Conservation (phyloP, 37 sponge, comb jelly and placozoan genomes). For the Bolinopsis microptera region DNA sequence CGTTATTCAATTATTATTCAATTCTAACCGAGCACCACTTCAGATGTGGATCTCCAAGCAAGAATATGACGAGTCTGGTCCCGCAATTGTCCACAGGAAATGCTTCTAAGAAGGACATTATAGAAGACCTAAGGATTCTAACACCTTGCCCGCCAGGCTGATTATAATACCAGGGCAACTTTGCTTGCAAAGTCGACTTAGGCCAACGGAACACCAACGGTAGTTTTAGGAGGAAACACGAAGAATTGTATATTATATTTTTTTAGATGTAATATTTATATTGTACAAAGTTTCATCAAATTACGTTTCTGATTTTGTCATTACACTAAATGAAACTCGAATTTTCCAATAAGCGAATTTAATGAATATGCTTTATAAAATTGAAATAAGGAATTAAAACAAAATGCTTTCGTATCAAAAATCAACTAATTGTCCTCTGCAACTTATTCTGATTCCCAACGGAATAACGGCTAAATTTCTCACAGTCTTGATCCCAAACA, state of each 20-base stretch:
- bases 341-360: slow-evolving; percentile 37
- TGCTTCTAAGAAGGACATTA: slow-evolving; percentile 88
- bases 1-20: background rate
- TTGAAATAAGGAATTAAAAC: slow-evolving; percentile 3
- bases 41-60: slow-evolving; percentile 79
- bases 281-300: background rate
- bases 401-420: slow-evolving; percentile 28
- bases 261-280: background rate
- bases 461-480: background rate
- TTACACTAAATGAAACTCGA: background rate
- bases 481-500: background rate
- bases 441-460: background rate
- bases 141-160: background rate
- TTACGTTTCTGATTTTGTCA: background rate
- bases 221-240: background rate
- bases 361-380: slow-evolving; percentile 18
- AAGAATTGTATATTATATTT: background rate
- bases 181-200: background rate
- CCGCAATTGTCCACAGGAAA: slow-evolving; percentile 98
- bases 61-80: slow-evolving; percentile 73
- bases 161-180: background rate
- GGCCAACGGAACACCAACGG: background rate
- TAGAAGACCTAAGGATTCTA: background rate
- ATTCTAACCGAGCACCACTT: background rate
- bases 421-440: background rate